These are phyloP conservation scores for Patiria pectinifera DNA, from an alignment of 53 echinoderm and acorn worm species.

Conservation along the genomic window DNA sequence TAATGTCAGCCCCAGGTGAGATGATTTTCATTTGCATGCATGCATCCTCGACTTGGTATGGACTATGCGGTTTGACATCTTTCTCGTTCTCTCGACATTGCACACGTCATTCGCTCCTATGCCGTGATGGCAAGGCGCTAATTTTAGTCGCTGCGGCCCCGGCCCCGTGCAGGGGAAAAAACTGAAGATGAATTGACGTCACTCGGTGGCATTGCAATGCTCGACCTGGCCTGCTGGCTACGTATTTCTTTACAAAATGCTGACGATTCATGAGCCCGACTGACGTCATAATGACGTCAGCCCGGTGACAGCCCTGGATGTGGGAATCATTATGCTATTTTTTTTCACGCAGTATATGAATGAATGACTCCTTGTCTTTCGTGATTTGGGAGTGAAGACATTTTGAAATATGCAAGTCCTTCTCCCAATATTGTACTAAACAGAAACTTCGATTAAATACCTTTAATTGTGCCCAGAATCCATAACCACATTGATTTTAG, in stretches of 20 bases:
- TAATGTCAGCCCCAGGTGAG: no score
- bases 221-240: neutral
- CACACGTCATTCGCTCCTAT: neutral
- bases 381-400: no score
- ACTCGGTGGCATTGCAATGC: neutral
- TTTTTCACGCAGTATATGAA: neutral
- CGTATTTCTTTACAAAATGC: neutral
- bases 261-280: neutral
- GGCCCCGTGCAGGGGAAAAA: neutral
- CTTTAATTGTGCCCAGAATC: no score
- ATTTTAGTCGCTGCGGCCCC: neutral
- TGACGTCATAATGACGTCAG: constrained; percentile 9
- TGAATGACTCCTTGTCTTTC: no score
- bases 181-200: neutral
- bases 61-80: no score
- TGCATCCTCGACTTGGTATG: no score
- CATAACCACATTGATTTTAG: no score
- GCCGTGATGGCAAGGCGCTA: neutral
- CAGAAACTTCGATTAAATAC: no score
- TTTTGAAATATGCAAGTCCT: no score
- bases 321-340: neutral
- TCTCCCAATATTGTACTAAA: no score
- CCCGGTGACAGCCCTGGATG: neutral
- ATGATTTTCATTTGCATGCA: no score
- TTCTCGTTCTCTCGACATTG: no score